Conservation (phyloP, 2,113 vertebrate genomes). For the Cyanoliseus patagonus region DNA sequence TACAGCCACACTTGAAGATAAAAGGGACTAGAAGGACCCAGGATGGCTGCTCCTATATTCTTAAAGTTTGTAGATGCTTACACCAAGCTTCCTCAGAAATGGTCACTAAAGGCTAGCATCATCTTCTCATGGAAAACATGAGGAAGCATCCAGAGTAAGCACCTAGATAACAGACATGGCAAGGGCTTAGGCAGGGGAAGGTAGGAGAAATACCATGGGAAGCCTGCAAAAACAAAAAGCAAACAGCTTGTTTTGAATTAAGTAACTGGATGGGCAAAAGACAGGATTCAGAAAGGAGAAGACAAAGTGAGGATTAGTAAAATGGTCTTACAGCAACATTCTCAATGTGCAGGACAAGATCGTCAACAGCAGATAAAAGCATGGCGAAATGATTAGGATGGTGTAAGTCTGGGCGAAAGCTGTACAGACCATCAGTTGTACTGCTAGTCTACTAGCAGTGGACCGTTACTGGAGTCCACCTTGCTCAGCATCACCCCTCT, state of each 20-base stretch:
- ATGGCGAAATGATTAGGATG: rapidly evolving
- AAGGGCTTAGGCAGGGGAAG: not conserved
- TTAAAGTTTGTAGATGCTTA: not conserved
- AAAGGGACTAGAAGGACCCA: not conserved
- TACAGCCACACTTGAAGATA: not conserved
- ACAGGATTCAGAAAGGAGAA: not conserved
- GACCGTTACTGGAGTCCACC: not conserved
- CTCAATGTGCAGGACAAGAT: not conserved
- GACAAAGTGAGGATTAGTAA: not conserved
- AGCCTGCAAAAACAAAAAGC: not conserved
- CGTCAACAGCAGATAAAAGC: not conserved
- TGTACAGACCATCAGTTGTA: not conserved
- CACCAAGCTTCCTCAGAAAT: not conserved
- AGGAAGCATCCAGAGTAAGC: not conserved
- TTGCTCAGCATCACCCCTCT: not conserved
- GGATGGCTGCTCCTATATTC: not conserved
- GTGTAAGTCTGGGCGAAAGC: not conserved
- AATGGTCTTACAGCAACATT: not conserved
- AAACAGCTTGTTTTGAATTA: not conserved
- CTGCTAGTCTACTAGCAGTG: not conserved
- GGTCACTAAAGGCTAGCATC: not conserved
- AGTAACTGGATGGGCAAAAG: not conserved
- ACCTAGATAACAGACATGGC: not conserved
- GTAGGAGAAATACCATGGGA: not conserved
- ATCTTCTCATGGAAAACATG: not conserved